These are phyloP conservation scores for Nibea albiflora DNA, from an alignment of 2,113 vertebrate species.

Conservation along the genomic window DNA sequence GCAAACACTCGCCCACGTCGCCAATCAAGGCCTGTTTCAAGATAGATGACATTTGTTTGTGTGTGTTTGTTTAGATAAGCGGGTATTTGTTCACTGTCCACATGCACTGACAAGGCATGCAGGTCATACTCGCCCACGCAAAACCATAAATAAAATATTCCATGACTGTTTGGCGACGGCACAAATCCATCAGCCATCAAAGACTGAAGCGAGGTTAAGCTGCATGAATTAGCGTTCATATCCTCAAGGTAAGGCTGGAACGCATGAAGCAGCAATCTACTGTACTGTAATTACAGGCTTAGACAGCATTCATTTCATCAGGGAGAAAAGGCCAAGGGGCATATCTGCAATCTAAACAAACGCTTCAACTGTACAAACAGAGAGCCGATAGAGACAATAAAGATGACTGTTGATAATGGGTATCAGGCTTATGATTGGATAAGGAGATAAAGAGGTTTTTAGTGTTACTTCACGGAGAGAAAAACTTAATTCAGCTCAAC, in stretches of 20 bases:
- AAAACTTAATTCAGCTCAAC: neutral
- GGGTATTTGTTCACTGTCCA: neutral
- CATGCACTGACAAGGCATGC: neutral
- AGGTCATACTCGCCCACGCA: neutral
- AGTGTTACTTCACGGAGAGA: neutral
- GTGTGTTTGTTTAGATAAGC: slow-evolving; percentile 35
- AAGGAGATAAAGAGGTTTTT: neutral
- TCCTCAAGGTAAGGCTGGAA: slow-evolving; percentile 52
- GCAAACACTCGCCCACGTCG: neutral
- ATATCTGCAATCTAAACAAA: slow-evolving; percentile 16
- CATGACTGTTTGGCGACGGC: neutral
- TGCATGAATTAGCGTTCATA: slow-evolving; percentile 19
- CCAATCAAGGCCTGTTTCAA: neutral
- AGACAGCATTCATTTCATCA: neutral
- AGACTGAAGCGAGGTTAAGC: slow-evolving; percentile 24
- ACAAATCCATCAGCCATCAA: neutral
- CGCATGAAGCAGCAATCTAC: neutral
- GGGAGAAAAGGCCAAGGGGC: slow-evolving; percentile 6
- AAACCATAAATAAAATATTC: slow-evolving; percentile 41
- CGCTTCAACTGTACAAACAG: neutral
- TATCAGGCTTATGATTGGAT: neutral
- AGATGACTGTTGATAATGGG: neutral
- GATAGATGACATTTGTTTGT: slow-evolving; percentile 1
- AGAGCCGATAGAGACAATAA: neutral
- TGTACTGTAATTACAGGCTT: slow-evolving; percentile 37